Base-by-base conservation (phyloP, 1,140 invertebrate species). In the Aphelenchoides fujianensis region DNA sequence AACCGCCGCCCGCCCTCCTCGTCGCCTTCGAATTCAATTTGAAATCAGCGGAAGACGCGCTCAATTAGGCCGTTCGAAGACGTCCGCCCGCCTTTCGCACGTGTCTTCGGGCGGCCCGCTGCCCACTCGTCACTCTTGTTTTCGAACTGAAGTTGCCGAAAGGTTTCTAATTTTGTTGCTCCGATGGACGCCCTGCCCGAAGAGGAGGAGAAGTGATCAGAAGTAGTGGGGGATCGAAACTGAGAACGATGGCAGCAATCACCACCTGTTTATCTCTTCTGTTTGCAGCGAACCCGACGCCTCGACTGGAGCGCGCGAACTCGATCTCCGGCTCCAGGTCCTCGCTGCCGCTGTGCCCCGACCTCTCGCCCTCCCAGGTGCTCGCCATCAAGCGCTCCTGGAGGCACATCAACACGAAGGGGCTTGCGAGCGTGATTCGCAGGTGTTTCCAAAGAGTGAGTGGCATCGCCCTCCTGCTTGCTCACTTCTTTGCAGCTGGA, bases 351-450 rank as follows among this genome's bases (percentile, higher is more conserved):
- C 34, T 70, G 7, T 27, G 12, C n/a, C 68, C 68, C 16, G 28
- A 5, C n/a, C 30, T 70, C 34, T 27, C 63, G 7, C 16, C 68
- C 16, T 16, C 9, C n/a, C 68, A 70, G 54, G 32, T 70, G 19
- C n/a, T 28, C 1, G 7, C 68, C 1, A 35, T 70, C 12, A 27
- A 30, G 34, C 69, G 53, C 36, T 64, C 55, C 16, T 76, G 73
- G 74, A 78, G 62, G 30, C 75, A 74, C 66, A 78, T 76, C n/a
- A 68, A 78, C 72, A 78, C 75, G 5, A 78, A 78, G 59, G 74
- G 74, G n/a, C 61, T 76, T 23, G 41, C 37, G 16, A 66, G 64
- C 37, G 73, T 76, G 2, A 53, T 76, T 37, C 48, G 70, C 28
- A 52, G 74, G 12, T 79, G 67, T 23, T 76, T 78, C 64, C 36